Base-by-base conservation (phyloP, 2,113 vertebrate species). In the Pygoscelis antarcticus region DNA sequence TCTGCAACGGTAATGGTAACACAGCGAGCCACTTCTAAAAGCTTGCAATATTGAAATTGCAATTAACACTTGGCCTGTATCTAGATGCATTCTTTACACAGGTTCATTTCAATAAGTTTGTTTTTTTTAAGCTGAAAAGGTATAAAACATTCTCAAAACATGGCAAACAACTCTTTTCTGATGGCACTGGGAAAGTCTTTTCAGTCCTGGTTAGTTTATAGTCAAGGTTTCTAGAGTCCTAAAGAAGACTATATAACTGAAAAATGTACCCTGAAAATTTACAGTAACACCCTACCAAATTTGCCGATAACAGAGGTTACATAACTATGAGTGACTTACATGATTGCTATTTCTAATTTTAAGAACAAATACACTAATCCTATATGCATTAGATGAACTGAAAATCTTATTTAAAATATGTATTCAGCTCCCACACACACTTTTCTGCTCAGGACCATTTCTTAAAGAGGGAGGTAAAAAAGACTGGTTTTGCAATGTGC, bases 1-100 rank as follows among this genome's bases (percentile, higher is more conserved):
- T 95, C 94, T 96, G 93, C 97, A 98, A 97, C 97, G 96, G 98
- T 97, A 98, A 98, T 97, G 96, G 77, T 97, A 96, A 93, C 78
- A 75, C 55, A 96, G 94, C 8, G 62, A 96, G 94, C 54, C 74
- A 81, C 83, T 96, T 95, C 89, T 89, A 94, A 94, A 90, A 89
- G 40, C 40, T 16, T 94, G 42, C 16, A 82, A 34, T 71, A 36
- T 49, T 90, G 34, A 93, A 90, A 92, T 6, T 71, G 29, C 8
- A 80, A 9, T 71, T 93, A 88, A 51, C 64, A 42, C 11, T 76
- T 74, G 26, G 42, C 34, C 74, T 78, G 13, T 60, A 89, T 36
- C 30, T 79, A 76, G 30, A 90, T n/a, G 19, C 36, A 64, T 20
- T 46, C 34, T 70, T 82, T 46, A 58, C 8, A 70, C 1, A 38